Conservation (phyloP, 2,113 vertebrate genomes). For the Noctilio leporinus region DNA sequence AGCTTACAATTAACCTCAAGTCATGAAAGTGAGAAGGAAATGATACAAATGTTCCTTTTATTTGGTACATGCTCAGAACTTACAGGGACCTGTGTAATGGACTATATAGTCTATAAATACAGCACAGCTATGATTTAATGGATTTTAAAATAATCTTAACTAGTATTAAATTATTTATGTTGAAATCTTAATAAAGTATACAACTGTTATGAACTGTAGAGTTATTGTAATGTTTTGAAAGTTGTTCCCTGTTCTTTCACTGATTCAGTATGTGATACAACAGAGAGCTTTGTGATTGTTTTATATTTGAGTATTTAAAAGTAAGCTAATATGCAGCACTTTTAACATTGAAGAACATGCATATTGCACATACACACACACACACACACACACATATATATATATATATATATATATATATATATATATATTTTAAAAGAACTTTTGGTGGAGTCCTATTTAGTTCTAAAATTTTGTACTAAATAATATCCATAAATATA, state of each 20-base stretch:
- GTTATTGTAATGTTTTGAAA: constrained; percentile 4
- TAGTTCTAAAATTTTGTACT: neutral
- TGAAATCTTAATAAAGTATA: constrained; percentile 13
- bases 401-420: neutral
- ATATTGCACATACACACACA: neutral
- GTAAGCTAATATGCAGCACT: neutral
- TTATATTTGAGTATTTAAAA: neutral
- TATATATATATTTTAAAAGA: neutral
- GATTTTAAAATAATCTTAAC: constrained; percentile 23
- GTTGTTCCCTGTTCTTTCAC: neutral
- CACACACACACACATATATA: neutral
- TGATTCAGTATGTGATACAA: neutral
- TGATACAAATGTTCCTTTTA: neutral
- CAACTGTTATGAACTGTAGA: constrained; percentile 2
- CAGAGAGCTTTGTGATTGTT: constrained; percentile 9
- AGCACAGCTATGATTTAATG: neutral
- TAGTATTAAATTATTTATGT: constrained; percentile 17
- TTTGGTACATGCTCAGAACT: neutral
- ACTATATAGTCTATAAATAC: neutral
- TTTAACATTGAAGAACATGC: neutral
- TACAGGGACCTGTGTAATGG: constrained; percentile 19
- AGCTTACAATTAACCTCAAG: neutral
- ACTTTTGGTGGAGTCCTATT: neutral
- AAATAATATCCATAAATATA: neutral
- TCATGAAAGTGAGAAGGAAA: constrained; percentile 31